These are phyloP conservation scores for Ascidia mentula DNA, from an alignment of 23 tunicate genomes.

Conservation along the genomic window DNA sequence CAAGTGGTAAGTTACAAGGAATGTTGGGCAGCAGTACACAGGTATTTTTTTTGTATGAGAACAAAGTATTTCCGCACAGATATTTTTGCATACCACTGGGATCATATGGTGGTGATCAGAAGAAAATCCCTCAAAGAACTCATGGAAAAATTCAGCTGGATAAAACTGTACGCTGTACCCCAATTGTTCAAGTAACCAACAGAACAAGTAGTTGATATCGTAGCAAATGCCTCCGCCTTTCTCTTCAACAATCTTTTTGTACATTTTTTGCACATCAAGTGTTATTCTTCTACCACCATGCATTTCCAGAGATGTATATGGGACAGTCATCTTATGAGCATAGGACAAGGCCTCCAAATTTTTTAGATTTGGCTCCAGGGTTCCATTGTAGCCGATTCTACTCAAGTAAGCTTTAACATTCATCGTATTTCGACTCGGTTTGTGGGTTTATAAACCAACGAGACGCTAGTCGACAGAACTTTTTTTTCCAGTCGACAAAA, in stretches of 20 bases:
- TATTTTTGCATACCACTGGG: background rate
- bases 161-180: background rate
- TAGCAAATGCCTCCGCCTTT: conserved; percentile 1
- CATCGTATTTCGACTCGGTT: no score
- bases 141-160: background rate
- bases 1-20: no score
- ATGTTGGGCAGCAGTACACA: no score
- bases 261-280: background rate
- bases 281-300: background rate
- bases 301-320: background rate
- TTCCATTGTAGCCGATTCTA: background rate
- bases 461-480: no score
- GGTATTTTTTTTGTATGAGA: no score
- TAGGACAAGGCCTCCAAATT: background rate
- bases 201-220: background rate
- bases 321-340: background rate
- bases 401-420: background rate
- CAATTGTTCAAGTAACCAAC: background rate
- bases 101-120: background rate
- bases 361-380: background rate
- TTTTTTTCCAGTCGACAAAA: no score
- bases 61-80: no score
- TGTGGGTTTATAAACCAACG: no score
- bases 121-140: background rate
- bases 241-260: background rate